Evolutionary conservation across 2,113 vertebrate species (phyloP).

Genomic region (Daphoenositta chrysoptera): DNA sequence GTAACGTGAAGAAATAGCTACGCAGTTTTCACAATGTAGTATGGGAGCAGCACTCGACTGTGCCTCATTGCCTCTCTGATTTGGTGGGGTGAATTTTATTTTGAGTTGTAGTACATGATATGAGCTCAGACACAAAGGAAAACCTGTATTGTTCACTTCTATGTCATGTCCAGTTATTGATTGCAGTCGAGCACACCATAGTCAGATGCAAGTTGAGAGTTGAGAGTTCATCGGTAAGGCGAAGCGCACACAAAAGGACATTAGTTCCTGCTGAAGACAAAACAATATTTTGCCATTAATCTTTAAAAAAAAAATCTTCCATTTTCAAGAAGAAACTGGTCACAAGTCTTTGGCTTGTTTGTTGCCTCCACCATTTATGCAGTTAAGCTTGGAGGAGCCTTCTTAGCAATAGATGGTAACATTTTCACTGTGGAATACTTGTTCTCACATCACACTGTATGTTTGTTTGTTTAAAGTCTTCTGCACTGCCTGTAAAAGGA

Average conservation of each 20-base stretch:
- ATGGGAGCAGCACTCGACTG: neutral
- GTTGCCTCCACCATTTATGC: neutral
- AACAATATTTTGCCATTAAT: neutral
- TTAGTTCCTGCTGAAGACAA: neutral
- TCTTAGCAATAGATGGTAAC: neutral
- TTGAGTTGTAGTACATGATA: neutral
- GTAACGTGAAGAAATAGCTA: neutral
- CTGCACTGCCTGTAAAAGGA: neutral
- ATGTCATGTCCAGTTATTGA: neutral
- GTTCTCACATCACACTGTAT: fast-evolving
- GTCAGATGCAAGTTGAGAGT: neutral
- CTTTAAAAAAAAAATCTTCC: neutral
- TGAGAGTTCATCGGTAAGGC: neutral
- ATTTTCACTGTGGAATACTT: neutral
- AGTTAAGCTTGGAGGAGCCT: neutral
- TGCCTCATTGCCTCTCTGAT: neutral
- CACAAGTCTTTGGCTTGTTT: neutral
- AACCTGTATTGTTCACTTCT: constrained; percentile 4
- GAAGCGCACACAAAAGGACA: neutral
- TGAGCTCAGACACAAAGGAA: constrained; percentile 16
- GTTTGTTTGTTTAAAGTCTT: constrained; percentile 20
- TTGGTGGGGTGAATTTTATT: constrained; percentile 32
- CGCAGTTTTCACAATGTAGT: neutral
- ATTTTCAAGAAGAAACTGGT: neutral
- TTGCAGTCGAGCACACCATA: neutral